phyloP scores from a whole-genome alignment of 2,888 invertebrate genomes.

The Pasiphila rectangulata region DNA sequence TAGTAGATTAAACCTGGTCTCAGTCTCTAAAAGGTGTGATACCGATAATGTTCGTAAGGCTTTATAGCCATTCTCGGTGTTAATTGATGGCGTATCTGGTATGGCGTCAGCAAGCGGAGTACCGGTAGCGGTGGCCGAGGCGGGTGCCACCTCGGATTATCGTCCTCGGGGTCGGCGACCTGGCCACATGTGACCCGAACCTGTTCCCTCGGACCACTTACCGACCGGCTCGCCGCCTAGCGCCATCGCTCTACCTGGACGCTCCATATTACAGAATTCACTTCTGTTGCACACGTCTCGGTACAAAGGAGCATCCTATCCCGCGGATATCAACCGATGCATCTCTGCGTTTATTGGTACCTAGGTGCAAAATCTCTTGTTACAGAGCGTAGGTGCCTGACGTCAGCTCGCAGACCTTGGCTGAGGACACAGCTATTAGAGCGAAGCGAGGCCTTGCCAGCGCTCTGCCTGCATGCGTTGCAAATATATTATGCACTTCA shows the following conservation, averaged over 20 bases:
- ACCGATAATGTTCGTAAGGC: no score
- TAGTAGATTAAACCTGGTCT: not conserved
- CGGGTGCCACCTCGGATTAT: constrained; percentile 57
- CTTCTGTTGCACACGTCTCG: constrained; percentile 20
- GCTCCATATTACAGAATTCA: constrained; percentile 31
- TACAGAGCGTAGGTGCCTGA: constrained; percentile 64
- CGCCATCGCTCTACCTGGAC: constrained; percentile 41
- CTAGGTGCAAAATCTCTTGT: constrained; percentile 60
- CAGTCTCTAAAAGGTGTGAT: no score
- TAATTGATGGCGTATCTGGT: constrained; percentile 21
- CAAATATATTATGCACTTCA: constrained; percentile 35
- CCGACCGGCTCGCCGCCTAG: constrained; percentile 49
- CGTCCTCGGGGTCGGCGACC: constrained; percentile 67
- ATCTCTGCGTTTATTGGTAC: constrained; percentile 38
- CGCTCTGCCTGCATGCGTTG: constrained; percentile 64
- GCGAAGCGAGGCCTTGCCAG: constrained; percentile 66
- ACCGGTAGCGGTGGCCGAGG: constrained; percentile 35
- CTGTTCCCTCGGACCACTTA: constrained; percentile 72
- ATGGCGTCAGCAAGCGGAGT: constrained; percentile 21
- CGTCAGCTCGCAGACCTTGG: constrained; percentile 72
- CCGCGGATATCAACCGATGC: constrained; percentile 40
- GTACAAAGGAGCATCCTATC: constrained; percentile 18
- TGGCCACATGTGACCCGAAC: constrained; percentile 71
- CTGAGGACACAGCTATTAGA: constrained; percentile 72
- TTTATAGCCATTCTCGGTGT: no score